Evolutionary conservation across 2,888 invertebrate genomes (phyloP), one percentile per base, ranked within the genome.

Genomic region (Hylaea fasciaria): DNA sequence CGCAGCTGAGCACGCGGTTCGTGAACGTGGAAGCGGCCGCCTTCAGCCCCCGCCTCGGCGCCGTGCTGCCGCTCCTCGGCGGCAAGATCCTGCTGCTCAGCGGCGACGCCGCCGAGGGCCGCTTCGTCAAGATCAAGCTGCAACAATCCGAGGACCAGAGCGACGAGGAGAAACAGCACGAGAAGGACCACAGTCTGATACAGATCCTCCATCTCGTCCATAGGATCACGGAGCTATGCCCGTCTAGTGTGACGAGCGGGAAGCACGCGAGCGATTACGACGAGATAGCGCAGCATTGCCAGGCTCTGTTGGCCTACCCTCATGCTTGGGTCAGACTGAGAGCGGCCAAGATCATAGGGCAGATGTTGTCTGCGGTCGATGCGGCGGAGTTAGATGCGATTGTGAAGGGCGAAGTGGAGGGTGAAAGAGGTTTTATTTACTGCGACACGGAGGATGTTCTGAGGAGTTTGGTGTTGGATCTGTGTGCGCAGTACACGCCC

Each of bases 271-370:
- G 83, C 29, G 89, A 93, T 49, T 86, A 93, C 2, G 94, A 96
- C 62, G 93, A 93, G 62, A 84, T 95, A 72, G 92, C 93, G 52
- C 94, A 94, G 78, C 93, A 95, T 76, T 94, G 95, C 71, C 96
- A 97, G 83, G 93, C 91, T 14, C 93, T 97, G 44, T 81, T 98
- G 13, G 95, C 94, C 0, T 95, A 98, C 82, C 96, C 97, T 12
- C 98, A 98, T 80, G 93, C 95, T 35, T 98, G 98, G 98, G 97
- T 98, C 0, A 94, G 98, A 55, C 88, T 97, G 46, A 94, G 94
- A 59, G 94, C 97, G 0, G 94, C 95, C 0, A 96, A 97, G 81
- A 93, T 97, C 64, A 85, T 98, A 44, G 96, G 96, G 0, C 93
- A 94, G 47, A 92, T 98, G 50, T 87, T 98, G 55, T 90, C 94